Percentiles rank a stretch among this genome's conserved stretches.
phyloP scores from a whole-genome alignment of 2,797 vertebrate species.

The Philypnodon macrostomus region DNA sequence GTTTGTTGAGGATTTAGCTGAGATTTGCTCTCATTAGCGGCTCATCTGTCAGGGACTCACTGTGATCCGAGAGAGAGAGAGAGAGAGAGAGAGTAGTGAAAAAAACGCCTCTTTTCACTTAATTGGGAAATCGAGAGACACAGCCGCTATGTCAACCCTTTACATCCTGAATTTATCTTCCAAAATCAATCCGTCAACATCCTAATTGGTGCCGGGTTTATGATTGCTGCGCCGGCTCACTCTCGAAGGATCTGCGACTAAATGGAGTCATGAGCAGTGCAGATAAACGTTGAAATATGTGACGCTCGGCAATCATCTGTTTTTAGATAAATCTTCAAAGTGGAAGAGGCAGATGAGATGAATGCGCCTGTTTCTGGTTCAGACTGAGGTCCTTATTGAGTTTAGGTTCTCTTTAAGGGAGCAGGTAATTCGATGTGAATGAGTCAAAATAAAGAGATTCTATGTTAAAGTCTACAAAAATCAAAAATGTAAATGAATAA shows the following conservation, averaged over 20 bases:
- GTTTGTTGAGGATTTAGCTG: constrained; percentile 71
- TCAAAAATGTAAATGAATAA: no score
- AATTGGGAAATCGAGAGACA: constrained; percentile 78
- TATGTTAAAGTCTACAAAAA: no score
- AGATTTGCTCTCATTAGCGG: constrained; percentile 75
- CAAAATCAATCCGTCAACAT: constrained; percentile 83
- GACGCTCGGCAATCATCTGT: constrained; percentile 73
- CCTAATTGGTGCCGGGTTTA: constrained; percentile 77
- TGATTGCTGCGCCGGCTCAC: constrained; percentile 74
- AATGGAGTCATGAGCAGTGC: constrained; percentile 77
- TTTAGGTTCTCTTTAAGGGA: constrained; percentile 41
- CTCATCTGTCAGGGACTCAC: constrained; percentile 75
- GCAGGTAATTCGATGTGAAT: constrained; percentile 19
- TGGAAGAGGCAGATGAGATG: constrained; percentile 70
- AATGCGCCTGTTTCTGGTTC: constrained; percentile 64
- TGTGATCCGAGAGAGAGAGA: constrained; percentile 62
- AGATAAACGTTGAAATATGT: constrained; percentile 79
- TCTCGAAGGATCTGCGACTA: constrained; percentile 76
- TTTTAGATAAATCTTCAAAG: constrained; percentile 76
- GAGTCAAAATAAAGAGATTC: no score
- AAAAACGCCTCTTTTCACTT: constrained; percentile 70
- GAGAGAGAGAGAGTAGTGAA: constrained; percentile 39
- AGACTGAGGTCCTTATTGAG: constrained; percentile 53
- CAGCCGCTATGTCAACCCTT: constrained; percentile 79
- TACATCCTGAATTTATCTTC: constrained; percentile 80